Percentiles rank a stretch among this genome's conserved stretches.
These are phyloP conservation scores for Danio choprae DNA, from an alignment of 2,797 vertebrate genomes.

Conservation along the genomic window DNA sequence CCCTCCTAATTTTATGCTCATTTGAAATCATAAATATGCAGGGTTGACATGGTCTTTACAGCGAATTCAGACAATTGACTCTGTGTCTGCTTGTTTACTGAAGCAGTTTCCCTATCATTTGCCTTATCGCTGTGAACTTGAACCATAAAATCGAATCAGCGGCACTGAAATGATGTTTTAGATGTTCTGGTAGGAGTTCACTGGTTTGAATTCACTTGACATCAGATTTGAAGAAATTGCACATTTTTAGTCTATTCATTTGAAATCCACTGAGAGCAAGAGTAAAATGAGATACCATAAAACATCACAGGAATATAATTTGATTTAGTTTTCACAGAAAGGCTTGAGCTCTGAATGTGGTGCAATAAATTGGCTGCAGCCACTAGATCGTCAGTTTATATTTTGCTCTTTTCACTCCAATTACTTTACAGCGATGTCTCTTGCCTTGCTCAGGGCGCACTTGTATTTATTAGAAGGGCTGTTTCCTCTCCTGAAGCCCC, in stretches of 20 bases:
- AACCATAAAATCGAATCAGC: constrained; percentile 42
- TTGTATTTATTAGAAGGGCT: constrained; percentile 36
- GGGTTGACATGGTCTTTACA: constrained; percentile 37
- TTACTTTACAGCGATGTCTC: constrained; percentile 24
- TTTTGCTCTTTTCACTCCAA: constrained; percentile 37
- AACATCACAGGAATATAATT: constrained; percentile 20
- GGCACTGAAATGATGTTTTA: constrained; percentile 17
- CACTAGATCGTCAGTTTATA: constrained; percentile 34
- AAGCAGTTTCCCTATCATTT: constrained; percentile 39
- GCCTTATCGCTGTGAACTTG: constrained; percentile 29
- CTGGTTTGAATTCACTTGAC: constrained; percentile 20
- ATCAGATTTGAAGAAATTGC: constrained; percentile 29
- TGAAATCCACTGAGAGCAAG: constrained; percentile 27
- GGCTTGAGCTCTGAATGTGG: not conserved
- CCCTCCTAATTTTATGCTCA: constrained; percentile 37
- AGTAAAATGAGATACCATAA: constrained; percentile 23
- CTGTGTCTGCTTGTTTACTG: constrained; percentile 45
- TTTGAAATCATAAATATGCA: constrained; percentile 43
- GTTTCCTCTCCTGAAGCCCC: constrained; percentile 45
- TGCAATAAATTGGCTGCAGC: constrained; percentile 25
- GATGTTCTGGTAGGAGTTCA: constrained; percentile 22
- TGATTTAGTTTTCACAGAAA: constrained; percentile 37
- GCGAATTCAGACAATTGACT: constrained; percentile 39
- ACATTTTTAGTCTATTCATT: constrained; percentile 35
- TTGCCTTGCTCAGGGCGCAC: not conserved